Conservation (phyloP, 2,113 vertebrate genomes). For the Lophius piscatorius region DNA sequence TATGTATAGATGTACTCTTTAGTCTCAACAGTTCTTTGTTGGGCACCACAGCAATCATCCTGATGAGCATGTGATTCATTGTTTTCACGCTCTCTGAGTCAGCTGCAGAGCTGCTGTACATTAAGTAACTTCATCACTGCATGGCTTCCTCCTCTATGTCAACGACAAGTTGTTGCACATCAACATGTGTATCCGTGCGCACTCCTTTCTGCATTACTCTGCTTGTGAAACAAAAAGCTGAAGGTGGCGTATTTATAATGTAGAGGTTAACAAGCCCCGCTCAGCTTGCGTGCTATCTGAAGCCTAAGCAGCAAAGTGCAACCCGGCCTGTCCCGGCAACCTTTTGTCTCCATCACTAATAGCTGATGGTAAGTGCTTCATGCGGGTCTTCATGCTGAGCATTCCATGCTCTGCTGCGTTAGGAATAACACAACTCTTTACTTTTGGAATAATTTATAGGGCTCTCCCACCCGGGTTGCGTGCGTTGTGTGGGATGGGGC, state of each 20-base stretch:
- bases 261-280: slow-evolving; percentile 63
- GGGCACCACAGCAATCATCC: neutral
- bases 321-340: slow-evolving; percentile 52
- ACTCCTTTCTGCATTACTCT: neutral
- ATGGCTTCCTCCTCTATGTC: slow-evolving; percentile 31
- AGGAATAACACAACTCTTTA: slow-evolving; percentile 45
- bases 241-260: slow-evolving; percentile 57
- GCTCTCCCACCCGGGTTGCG: slow-evolving; percentile 8
- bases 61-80: slow-evolving; percentile 14
- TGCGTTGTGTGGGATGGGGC: slow-evolving; percentile 27
- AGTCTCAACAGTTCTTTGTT: neutral
- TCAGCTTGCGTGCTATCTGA: slow-evolving; percentile 52
- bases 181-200: slow-evolving; percentile 16
- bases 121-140: slow-evolving; percentile 24
- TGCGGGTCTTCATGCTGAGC: slow-evolving; percentile 20
- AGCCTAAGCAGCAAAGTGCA: slow-evolving; percentile 42
- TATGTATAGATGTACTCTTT: neutral
- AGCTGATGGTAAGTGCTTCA: slow-evolving; percentile 36
- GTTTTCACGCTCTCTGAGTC: no score
- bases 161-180: slow-evolving; percentile 42
- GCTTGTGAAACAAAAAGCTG: slow-evolving; percentile 42
- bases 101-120: neutral
- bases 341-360: slow-evolving; percentile 55
- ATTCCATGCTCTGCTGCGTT: slow-evolving; percentile 5
- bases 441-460: slow-evolving; percentile 58